Conservation (phyloP, 2,797 vertebrate genomes). For the Enteromius afrohamiltoni region DNA sequence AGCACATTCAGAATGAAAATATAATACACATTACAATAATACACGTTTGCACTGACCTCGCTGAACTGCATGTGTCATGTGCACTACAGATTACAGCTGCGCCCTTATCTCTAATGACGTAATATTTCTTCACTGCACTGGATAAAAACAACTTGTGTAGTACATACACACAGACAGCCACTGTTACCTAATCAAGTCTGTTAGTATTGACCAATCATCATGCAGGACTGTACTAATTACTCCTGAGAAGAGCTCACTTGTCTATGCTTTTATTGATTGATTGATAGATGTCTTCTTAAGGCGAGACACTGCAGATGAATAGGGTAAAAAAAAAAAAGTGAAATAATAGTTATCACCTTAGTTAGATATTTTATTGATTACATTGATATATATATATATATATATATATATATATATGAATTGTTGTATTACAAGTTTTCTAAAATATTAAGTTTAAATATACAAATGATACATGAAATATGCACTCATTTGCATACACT, state of each 20-base stretch:
- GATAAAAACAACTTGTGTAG: constrained; percentile 20
- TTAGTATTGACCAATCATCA: constrained; percentile 2
- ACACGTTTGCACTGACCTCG: not conserved
- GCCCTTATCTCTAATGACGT: constrained; percentile 14
- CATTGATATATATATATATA: no score
- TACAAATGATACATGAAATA: no score
- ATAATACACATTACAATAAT: no score
- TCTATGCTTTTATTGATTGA: not conserved
- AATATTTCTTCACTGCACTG: not conserved
- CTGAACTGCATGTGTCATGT: not conserved
- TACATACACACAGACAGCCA: not conserved
- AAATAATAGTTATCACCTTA: no score
- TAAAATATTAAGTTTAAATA: no score
- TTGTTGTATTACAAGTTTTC: no score
- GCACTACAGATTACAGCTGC: not conserved
- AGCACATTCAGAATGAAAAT: not conserved
- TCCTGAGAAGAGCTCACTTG: not conserved
- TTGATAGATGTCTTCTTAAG: not conserved
- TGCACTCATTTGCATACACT: no score
- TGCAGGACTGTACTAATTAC: not conserved
- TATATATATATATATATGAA: no score
- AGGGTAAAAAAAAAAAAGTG: no score
- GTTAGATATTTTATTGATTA: no score
- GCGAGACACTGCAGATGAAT: no score
- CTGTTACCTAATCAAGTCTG: not conserved